Evolutionary conservation across 2,113 vertebrate species (phyloP).

Genomic region (Hucho hucho): DNA sequence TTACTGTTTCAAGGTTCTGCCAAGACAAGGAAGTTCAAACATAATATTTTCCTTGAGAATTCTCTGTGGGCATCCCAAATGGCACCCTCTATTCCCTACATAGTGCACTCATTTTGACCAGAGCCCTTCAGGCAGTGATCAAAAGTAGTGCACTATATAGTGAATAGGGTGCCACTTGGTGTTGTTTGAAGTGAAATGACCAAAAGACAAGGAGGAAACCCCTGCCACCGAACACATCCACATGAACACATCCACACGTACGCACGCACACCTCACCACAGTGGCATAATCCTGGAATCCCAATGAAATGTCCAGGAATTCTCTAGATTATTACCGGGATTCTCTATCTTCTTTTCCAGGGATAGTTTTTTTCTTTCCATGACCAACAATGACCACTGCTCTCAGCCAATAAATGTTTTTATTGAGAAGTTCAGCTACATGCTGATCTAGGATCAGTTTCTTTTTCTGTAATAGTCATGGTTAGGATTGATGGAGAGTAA

Average conservation of each 20-base stretch:
- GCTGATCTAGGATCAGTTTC: not conserved
- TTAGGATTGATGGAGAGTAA: not conserved
- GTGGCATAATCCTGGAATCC: not conserved
- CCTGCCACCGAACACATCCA: not conserved
- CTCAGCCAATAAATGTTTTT: too few relatives aligned
- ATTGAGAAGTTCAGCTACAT: too few relatives aligned
- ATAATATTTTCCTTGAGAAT: conserved; percentile 6
- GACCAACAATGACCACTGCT: not conserved
- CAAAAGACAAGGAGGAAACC: not conserved
- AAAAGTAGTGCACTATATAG: too few relatives aligned
- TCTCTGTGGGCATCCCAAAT: not conserved
- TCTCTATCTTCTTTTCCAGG: not conserved
- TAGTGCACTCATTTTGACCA: too few relatives aligned
- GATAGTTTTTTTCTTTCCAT: not conserved
- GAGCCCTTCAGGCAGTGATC: too few relatives aligned
- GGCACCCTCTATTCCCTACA: too few relatives aligned
- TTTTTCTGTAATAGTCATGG: not conserved
- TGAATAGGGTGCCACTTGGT: not conserved
- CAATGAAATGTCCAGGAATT: not conserved
- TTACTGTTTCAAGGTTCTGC: conserved; percentile 5
- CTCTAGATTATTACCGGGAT: too few relatives aligned
- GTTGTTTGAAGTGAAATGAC: not conserved
- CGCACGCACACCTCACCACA: not conserved
- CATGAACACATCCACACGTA: not conserved
- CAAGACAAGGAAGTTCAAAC: not conserved